These are phyloP conservation scores for Tympanoctomys barrerae DNA, from an alignment of 2,797 vertebrate species.

Conservation along the genomic window DNA sequence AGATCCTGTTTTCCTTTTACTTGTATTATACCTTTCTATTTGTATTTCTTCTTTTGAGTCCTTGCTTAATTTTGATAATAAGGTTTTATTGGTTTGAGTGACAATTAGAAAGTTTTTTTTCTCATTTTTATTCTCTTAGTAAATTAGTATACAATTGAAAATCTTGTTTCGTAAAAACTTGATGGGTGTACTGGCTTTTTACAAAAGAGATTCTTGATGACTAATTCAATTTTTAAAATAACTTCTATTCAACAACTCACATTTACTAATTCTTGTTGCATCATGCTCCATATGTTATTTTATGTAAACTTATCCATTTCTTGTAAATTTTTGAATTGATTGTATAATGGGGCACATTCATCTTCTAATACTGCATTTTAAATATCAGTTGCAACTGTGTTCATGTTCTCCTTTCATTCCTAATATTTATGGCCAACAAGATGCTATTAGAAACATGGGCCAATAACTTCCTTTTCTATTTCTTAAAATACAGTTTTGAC, in stretches of 20 bases:
- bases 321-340: conserved; percentile 33
- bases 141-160: conserved; percentile 22
- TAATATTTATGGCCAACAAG: background rate
- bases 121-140: conserved; percentile 52
- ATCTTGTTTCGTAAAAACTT: conserved; percentile 13
- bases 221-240: conserved; percentile 32
- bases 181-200: background rate
- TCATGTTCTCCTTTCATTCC: background rate
- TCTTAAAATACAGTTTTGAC: conserved; percentile 43
- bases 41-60: background rate
- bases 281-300: conserved; percentile 1
- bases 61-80: conserved; percentile 48
- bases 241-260: background rate
- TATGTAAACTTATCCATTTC: conserved; percentile 5
- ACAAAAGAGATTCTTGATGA: conserved; percentile 9
- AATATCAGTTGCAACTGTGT: background rate
- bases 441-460: background rate
- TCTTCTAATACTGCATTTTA: conserved; percentile 5
- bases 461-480: conserved; percentile 29
- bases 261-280: conserved; percentile 33
- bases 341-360: background rate
- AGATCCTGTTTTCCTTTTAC: too few species aligned
- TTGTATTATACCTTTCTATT: too few species aligned
- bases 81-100: conserved; percentile 14
- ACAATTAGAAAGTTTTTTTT: background rate